Base-by-base conservation (phyloP, 1,140 invertebrate genomes). In the Pogonomyrmex californicus region DNA sequence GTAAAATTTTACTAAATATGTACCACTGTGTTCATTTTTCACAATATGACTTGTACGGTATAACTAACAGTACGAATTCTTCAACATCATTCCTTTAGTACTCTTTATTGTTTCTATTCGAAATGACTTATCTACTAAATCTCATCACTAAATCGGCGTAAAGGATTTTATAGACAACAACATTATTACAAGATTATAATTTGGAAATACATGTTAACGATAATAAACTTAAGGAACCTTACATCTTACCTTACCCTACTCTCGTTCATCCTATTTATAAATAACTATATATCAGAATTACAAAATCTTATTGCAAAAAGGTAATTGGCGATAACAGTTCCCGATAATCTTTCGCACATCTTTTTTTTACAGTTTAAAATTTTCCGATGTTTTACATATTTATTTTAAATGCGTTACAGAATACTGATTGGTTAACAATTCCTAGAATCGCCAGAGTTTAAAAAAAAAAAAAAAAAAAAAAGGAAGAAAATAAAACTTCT, bases 181-280 rank as follows among this genome's bases (percentile, higher is more conserved):
- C 5, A 9, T 81, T 44, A 56, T 47, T 58, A 17, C 23, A 23
- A 23, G 23, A 23, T 14, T 47, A 51, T 23, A 71, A 5, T 3
- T 44, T 14, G 14, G 14, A 70, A 81, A 33, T 38, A 30, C 54
- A 33, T 44, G 4, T 0, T 38, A 30, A 71, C 23, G 17, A 36
- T 36, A 17, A 41, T 38, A 49, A 82, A 38, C 41, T 47, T 82
- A 62, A 83, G 41, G 79, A 83, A 83, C 38, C 54, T 73, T 56
- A 81, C 12, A 58, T 81, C 36, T 56, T 44, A 7, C 33, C n/a
- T n/a, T 14, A 23, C 44, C 14, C n/a, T 41, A 23, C 4, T 73
- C 17, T 6, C n/a, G 5, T 14, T 30, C 41, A n/a, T 73, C 17
- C 4, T 33, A 4, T 14, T 30, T 54, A n/a, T 58, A 81, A 81